Evolutionary conservation across 2,797 vertebrate genomes (phyloP).

Genomic region (Propithecus perrieri): DNA sequence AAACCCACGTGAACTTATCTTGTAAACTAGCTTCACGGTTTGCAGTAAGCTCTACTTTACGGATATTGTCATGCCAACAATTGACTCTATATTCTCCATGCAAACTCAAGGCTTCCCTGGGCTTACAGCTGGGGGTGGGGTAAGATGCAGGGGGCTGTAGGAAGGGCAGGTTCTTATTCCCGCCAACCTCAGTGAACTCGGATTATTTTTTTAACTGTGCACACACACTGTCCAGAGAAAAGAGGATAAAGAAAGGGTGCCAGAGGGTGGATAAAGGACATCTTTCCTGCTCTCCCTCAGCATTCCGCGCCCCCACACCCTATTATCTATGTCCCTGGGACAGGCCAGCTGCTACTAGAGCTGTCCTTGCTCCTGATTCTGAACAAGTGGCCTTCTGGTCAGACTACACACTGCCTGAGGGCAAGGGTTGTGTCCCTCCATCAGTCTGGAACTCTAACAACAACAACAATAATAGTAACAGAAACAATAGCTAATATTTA

Average conservation of each 20-base stretch:
- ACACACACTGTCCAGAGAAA: background rate
- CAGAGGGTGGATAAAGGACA: background rate
- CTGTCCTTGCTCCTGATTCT: background rate
- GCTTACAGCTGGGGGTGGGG: too few species aligned
- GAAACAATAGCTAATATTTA: background rate
- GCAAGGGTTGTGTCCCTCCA: too few species aligned
- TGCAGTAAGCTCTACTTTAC: accelerated
- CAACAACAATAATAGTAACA: background rate
- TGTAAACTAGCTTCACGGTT: background rate
- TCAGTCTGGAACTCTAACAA: background rate
- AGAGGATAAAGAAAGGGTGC: background rate
- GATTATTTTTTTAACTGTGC: background rate
- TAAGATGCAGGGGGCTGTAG: background rate
- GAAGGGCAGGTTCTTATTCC: background rate
- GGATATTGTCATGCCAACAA: accelerated
- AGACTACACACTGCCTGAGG: background rate
- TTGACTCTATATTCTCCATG: background rate
- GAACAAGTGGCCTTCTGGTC: background rate
- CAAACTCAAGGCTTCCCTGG: background rate
- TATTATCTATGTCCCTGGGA: background rate
- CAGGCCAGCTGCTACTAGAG: background rate
- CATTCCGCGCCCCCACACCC: background rate
- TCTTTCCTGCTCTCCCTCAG: background rate
- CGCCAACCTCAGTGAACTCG: background rate
- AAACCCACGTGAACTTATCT: background rate